Evolutionary conservation across 1,140 invertebrate species (phyloP), one percentile per base, ranked within the genome.

Genomic region (Pseudomyrmex dendroicus): DNA sequence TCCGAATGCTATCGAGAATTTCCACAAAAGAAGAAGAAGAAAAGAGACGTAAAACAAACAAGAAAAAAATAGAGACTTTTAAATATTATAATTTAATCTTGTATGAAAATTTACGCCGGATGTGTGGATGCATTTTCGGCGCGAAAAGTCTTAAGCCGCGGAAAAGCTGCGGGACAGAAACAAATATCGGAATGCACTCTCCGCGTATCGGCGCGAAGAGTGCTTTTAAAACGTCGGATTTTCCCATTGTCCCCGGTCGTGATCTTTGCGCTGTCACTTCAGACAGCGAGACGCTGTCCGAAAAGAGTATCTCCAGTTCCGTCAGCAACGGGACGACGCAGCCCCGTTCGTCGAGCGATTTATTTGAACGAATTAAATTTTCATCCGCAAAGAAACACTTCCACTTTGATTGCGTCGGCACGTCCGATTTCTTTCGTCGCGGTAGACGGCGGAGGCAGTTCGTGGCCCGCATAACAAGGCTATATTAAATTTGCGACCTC

Each of bases 401-500:
- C 62, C 86, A 52, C 70, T 82, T 82, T 66, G 70, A 84, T 68
- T 87, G 62, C 64, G 68, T 66, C 66, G 83, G 48, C 52, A 66
- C 61, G 61, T 67, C 70, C 50, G 85, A 85, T 85, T 86, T 82
- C 83, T 85, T 85, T 84, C 56, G 67, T 57, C 82, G 44, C 67
- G 25, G 25, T 7, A 8, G 10, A 70, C 13, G 50, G 50, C 70
- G 72, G 25, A 35, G n/a, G 25, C 56, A 8, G 22, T 70, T 77
- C 72, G 62, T 63, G 66, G 52, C 25, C 50, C 68, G 78, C 62
- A 64, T 83, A 89, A 90, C 84, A 82, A 86, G 73, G 82, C 57
- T 80, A 88, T 78, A 89, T 90, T 90, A 90, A 89, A 90, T 78
- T 87, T 77, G 83, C 50, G 74, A 50, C 50, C 12, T 52, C 54